Evolutionary conservation across 1,140 invertebrate species (phyloP), one percentile per base, ranked within the genome.

Genomic region (Diprion similis): DNA sequence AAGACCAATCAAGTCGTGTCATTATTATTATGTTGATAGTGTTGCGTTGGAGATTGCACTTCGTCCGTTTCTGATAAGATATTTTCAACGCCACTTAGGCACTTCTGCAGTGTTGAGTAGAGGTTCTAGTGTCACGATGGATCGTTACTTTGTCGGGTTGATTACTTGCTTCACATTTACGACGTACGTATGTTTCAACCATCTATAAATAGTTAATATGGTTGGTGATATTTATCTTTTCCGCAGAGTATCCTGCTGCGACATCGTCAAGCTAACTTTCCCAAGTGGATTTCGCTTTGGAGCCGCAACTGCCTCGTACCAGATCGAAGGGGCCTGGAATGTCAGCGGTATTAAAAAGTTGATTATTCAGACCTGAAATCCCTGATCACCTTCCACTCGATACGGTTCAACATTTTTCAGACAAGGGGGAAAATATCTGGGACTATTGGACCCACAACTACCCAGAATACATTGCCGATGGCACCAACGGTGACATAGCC

Each of bases 371-470:
- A 37, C 24, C 24, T 37, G 24, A 37, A 37, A 37, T 37, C 24
- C 1, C 24, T 37, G 24, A 37, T 0, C 0, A 24, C 24, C 6
- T 37, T 37, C 6, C 24, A 37, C 2, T 37, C 24, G 24, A 37
- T 37, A 37, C 24, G 24, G 2, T 37, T 37, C 6, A 37, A 1
- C 24, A 37, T 59, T 13, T 59, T 59, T 8, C 51, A 59, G 51
- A 92, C 75, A 73, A 86, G 80, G 87, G 88, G 11, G 88, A 89
- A 80, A 89, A 86, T 76, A 89, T 89, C 76, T 91, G 92, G 92
- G 92, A 94, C 80, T 88, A 85, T 9, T 90, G 89, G 73, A 83
- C 89, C 3, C 91, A 92, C 75, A 72, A 86, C 13, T 79, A 87
- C 78, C 87, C 89, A 17, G 83, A 89, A 13, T 89, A 80, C 45